Percentiles rank a stretch among this genome's conserved stretches.
phyloP scores from a whole-genome alignment of 2,888 invertebrate species.

The Sminthurides aquaticus region DNA sequence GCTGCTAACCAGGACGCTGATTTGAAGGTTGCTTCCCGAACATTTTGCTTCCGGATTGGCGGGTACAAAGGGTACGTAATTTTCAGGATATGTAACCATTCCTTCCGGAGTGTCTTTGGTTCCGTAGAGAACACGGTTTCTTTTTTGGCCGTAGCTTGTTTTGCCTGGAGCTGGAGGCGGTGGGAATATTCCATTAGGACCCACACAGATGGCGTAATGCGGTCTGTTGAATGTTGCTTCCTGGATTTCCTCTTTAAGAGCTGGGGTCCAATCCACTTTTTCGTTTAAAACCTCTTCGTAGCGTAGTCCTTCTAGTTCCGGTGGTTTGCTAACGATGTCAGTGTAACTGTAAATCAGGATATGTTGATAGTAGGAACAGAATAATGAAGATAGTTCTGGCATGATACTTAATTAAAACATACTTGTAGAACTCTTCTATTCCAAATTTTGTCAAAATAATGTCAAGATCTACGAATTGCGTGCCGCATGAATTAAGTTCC shows the following conservation, averaged over 20 bases:
- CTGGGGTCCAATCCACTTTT: neutral
- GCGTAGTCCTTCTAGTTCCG: neutral
- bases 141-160: no score
- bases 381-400: no score
- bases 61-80: no score
- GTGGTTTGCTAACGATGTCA: neutral
- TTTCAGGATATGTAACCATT: no score
- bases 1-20: no score
- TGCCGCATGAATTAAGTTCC: neutral
- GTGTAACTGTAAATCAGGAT: neutral
- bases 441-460: neutral
- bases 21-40: no score
- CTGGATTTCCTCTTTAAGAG: neutral
- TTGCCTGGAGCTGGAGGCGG: no score
- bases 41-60: no score
- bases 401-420: no score
- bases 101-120: no score
- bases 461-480: neutral
- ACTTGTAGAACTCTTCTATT: neutral
- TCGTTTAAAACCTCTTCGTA: neutral
- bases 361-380: no score
- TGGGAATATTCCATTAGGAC: neutral
- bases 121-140: no score
- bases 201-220: neutral
- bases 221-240: neutral